Conservation (phyloP, 2,888 invertebrate species). For the Junonia oenone region DNA sequence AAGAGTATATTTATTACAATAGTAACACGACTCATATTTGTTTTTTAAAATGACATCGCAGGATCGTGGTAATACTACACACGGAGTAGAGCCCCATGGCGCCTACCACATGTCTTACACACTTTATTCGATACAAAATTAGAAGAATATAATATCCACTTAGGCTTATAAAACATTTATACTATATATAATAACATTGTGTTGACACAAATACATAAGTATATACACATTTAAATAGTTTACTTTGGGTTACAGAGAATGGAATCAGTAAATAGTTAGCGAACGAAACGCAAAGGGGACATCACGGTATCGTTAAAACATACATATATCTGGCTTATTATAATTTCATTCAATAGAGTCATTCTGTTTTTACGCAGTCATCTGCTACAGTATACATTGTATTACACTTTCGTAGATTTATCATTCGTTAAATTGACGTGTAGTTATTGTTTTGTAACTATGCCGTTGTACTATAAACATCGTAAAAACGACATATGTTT, state of each 20-base stretch:
- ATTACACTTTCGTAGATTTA: constrained; percentile 32
- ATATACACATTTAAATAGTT: constrained; percentile 42
- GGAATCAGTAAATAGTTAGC: constrained; percentile 30
- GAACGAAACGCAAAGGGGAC: constrained; percentile 26
- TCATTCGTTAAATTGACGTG: constrained; percentile 62
- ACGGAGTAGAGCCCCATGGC: constrained; percentile 27
- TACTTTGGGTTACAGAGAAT: constrained; percentile 40
- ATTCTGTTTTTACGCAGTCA: constrained; percentile 18
- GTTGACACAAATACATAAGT: constrained; percentile 26
- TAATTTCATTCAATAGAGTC: constrained; percentile 16
- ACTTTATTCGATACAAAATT: constrained; percentile 71
- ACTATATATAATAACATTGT: constrained; percentile 37
- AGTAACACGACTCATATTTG: background rate
- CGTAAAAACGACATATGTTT: constrained; percentile 13
- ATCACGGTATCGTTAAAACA: constrained; percentile 17
- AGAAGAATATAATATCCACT: constrained; percentile 79
- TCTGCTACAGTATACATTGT: constrained; percentile 21
- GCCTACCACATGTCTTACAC: constrained; percentile 43
- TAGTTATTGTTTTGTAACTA: constrained; percentile 44
- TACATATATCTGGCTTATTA: constrained; percentile 21
- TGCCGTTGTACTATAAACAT: constrained; percentile 15
- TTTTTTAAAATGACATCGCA: background rate
- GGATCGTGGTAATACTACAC: constrained; percentile 26
- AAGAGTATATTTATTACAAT: background rate
- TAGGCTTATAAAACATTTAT: constrained; percentile 71